These are phyloP conservation scores for Ectemnius lituratus DNA, from an alignment of 2,888 invertebrate species.

Conservation along the genomic window DNA sequence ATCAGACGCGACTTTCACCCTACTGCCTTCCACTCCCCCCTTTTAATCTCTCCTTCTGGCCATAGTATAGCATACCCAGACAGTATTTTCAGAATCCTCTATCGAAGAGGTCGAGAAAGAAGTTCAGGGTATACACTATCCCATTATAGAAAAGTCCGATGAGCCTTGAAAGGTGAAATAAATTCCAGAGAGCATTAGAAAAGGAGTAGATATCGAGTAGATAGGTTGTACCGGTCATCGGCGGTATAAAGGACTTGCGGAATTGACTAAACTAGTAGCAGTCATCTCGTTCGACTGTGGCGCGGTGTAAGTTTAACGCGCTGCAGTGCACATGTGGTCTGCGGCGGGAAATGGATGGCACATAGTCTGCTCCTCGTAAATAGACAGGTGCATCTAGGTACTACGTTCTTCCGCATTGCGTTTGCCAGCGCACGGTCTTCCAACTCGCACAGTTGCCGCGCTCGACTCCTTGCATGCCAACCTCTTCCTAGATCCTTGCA, in stretches of 20 bases:
- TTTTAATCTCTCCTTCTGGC: not conserved
- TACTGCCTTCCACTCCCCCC: not conserved
- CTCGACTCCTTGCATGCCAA: too few relatives aligned
- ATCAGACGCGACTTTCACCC: conserved; percentile 40
- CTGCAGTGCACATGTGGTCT: conserved; percentile 2
- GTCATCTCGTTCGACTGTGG: conserved; percentile 22
- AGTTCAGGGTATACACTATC: not conserved
- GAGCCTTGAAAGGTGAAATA: not conserved
- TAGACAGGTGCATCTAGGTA: conserved; percentile 1
- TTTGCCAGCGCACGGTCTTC: not conserved
- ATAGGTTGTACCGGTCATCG: conserved; percentile 8
- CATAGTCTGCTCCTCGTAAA: conserved; percentile 5
- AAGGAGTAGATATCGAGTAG: conserved; percentile 12
- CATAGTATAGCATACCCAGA: too few relatives aligned
- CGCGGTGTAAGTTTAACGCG: not conserved
- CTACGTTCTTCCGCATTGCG: conserved; percentile 9
- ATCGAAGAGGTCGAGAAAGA: not conserved
- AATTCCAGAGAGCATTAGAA: not conserved
- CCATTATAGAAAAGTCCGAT: not conserved
- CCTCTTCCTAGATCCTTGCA: too few relatives aligned
- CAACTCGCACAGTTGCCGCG: too few relatives aligned
- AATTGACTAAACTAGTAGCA: conserved; percentile 17
- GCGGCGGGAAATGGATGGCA: not conserved
- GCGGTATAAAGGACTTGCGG: conserved; percentile 16
- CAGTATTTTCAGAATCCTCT: not conserved